Conservation (phyloP, 2,113 vertebrate species). For the Tupaia tana region DNA sequence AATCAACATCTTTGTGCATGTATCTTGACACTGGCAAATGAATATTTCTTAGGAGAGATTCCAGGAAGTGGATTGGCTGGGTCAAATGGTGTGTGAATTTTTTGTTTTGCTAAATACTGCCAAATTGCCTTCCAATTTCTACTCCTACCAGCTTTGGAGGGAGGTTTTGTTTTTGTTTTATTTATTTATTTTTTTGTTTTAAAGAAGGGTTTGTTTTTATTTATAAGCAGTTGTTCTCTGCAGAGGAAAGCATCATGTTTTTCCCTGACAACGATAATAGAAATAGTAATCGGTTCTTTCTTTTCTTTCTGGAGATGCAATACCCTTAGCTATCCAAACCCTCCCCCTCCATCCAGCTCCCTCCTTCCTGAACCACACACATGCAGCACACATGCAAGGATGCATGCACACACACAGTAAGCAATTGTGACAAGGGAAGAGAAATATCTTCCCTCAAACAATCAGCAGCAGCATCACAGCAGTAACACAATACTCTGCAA, state of each 20-base stretch:
- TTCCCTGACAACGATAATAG: not conserved
- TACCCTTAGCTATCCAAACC: not conserved
- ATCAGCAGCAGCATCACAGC: too few species aligned
- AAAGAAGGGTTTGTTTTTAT: not conserved
- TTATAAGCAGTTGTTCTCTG: not conserved
- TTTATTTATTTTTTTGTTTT: slow-evolving; percentile 50
- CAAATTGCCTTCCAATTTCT: slow-evolving; percentile 47
- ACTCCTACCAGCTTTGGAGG: not conserved
- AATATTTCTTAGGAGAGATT: slow-evolving; percentile 53
- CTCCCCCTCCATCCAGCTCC: not conserved
- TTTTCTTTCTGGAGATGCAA: not conserved
- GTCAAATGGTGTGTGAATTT: slow-evolving; percentile 59
- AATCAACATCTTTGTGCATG: not conserved
- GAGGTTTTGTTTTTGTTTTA: slow-evolving; percentile 34
- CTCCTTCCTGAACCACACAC: too few species aligned
- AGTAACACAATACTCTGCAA: too few species aligned
- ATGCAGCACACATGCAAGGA: not conserved
- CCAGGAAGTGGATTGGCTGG: slow-evolving; percentile 43
- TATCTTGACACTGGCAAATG: slow-evolving; percentile 17
- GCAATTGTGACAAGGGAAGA: not conserved
- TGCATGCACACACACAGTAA: not conserved
- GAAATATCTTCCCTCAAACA: not conserved
- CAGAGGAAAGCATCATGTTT: not conserved
- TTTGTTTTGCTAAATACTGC: slow-evolving; percentile 52
- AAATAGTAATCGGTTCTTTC: not conserved